Evolutionary conservation across 2,888 invertebrate species (phyloP), one percentile per base, ranked within the genome.

Genomic region (Automeris io): DNA sequence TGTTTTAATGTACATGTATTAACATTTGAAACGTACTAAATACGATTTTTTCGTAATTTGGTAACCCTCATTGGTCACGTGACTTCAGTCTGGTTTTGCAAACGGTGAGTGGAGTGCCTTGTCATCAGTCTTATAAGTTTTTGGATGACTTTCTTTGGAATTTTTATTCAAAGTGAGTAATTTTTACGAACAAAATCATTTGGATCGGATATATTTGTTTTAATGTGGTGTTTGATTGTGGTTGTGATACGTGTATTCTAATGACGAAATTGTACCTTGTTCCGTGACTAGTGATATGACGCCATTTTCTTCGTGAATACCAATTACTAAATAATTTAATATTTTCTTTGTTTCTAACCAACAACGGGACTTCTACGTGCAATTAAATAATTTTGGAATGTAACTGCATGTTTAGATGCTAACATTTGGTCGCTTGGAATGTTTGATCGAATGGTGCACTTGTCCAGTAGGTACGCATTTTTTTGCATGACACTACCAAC

Each of bases 101-200:
- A 83, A 83, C 83, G 85, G 86, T 83, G 87, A 81, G 86, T 86
- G 85, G 81, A 86, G 87, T 87, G 87, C 87, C 86, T 87, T 87
- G 87, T 87, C 87, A 87, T 87, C 87, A 87, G 78, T 80, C 70
- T 64, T 70, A 73, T 75, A 65, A 85, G 74, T 80, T 86, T 87
- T 86, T 87, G 85, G 87, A 86, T 86, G 86, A 81, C 82, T 87
- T 83, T 78, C 85, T 80, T 85, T 78, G 77, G 80, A 83, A 81
- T 85, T 86, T 81, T 72, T 82, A 85, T 76, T 82, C 82, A 70
- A 83, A 82, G 87, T 87, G 79, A 87, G 87, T 86, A 85, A 74
- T 74, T 76, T n/a, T 77, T 65, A 56, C 50, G 47, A 70, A 63
- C 57, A 60, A 68, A 71, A 61, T 66, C 50, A 54, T 61, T 63